Evolutionary conservation across 2,888 invertebrate species (phyloP).

Genomic region (Pycnomerus fuliginosus): DNA sequence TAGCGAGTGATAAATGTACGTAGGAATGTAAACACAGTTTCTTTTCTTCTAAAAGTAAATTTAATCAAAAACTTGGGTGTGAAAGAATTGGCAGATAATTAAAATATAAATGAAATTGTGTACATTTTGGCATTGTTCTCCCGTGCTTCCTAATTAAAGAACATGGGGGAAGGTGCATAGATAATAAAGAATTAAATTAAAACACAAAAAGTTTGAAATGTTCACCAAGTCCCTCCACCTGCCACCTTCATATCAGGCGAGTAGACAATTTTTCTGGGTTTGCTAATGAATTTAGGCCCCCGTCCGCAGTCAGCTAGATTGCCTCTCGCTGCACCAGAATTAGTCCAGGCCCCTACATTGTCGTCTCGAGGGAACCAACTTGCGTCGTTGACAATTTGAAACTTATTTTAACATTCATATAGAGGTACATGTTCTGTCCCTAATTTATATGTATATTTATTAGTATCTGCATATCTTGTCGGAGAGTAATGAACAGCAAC

Average conservation of each 20-base stretch:
- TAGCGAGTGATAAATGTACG: conserved; percentile 14
- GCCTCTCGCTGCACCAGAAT: conserved; percentile 46
- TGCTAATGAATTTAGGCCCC: conserved; percentile 51
- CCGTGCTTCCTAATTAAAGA: conserved; percentile 27
- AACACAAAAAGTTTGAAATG: conserved; percentile 32
- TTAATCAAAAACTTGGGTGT: no score
- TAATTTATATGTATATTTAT: conserved; percentile 57
- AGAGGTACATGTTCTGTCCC: conserved; percentile 49
- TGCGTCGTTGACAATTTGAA: conserved; percentile 58
- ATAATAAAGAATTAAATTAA: conserved; percentile 42
- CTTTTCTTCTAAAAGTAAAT: conserved; percentile 15
- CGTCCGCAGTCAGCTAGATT: conserved; percentile 43
- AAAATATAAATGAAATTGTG: conserved; percentile 23
- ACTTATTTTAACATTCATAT: conserved; percentile 60
- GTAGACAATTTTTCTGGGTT: conserved; percentile 47
- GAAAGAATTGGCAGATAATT: no score
- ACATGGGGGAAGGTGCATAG: conserved; percentile 31
- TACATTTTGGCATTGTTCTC: conserved; percentile 25
- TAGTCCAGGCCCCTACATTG: conserved; percentile 43
- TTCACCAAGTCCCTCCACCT: conserved; percentile 25
- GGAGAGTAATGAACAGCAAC: conserved; percentile 28
- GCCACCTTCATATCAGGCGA: conserved; percentile 36
- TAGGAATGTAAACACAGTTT: conserved; percentile 21
- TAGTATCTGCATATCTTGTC: conserved; percentile 46
- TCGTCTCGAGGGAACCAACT: conserved; percentile 52